Conservation (phyloP, 92 coral and sea anemone species). For the Zoanthus solanderi region DNA sequence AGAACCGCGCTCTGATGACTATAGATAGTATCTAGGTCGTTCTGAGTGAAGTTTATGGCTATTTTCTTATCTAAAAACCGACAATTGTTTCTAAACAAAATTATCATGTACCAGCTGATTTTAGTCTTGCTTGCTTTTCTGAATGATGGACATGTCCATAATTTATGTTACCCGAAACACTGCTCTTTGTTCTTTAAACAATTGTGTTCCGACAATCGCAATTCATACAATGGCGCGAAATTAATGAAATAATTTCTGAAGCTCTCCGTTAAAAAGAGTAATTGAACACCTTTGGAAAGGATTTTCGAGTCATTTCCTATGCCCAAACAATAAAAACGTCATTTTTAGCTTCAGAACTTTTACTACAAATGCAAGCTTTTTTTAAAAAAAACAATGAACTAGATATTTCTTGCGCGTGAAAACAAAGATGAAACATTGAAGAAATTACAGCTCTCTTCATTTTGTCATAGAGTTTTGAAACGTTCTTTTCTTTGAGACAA, state of each 20-base stretch:
- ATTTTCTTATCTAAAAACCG: neutral
- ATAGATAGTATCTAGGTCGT: neutral
- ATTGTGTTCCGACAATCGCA: slow-evolving; percentile 9
- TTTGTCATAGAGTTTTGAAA: no score
- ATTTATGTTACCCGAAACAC: neutral
- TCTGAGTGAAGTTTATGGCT: neutral
- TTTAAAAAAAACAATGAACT: no score
- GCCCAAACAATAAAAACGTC: neutral
- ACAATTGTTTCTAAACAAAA: neutral
- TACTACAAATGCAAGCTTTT: no score
- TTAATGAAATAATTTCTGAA: slow-evolving; percentile 15
- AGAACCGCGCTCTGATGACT: neutral
- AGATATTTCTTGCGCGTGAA: no score
- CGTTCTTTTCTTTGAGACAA: neutral
- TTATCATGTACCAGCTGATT: neutral
- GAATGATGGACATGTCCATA: neutral
- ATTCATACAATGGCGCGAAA: slow-evolving; percentile 16
- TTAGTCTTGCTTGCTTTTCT: neutral
- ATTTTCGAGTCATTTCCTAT: no score
- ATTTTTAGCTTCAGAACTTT: no score
- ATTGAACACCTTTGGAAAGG: no score
- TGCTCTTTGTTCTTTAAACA: neutral
- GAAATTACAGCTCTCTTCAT: no score
- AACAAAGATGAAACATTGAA: no score
- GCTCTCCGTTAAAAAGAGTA: neutral